phyloP scores from a whole-genome alignment of 2,113 vertebrate genomes.

The Prunella himalayana region DNA sequence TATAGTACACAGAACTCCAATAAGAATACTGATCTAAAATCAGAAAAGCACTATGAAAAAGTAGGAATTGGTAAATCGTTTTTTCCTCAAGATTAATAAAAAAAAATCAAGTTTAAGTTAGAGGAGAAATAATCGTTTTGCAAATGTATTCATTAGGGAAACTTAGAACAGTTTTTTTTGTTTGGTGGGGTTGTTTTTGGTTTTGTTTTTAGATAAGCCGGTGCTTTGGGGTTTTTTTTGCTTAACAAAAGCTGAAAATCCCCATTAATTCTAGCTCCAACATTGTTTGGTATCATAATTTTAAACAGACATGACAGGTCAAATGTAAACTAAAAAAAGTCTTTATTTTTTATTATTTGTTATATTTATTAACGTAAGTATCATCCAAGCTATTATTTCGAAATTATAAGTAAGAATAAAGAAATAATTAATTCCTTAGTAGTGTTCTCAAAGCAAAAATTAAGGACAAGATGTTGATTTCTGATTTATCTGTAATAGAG shows the following conservation, averaged over 20 bases:
- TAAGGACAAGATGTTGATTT: background rate
- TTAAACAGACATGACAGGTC: background rate
- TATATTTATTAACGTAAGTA: background rate
- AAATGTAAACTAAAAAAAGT: background rate
- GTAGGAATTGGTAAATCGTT: background rate
- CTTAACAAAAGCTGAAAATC: background rate
- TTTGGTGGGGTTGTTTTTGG: background rate
- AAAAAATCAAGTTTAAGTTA: background rate
- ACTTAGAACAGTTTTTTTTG: background rate
- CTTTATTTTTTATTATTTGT: background rate
- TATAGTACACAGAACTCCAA: slow-evolving; percentile 36
- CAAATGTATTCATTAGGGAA: background rate
- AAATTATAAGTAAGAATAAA: background rate
- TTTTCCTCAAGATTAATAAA: background rate
- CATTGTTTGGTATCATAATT: background rate
- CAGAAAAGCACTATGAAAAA: background rate
- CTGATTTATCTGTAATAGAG: background rate
- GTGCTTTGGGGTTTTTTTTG: fast-evolving
- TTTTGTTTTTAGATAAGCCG: too few species aligned
- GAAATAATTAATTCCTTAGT: background rate
- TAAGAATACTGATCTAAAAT: background rate
- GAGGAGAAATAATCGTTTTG: background rate
- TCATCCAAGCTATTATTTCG: background rate
- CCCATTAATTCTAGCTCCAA: background rate
- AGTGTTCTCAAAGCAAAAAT: background rate